Base-by-base conservation (phyloP, 2,797 vertebrate species). In the Sebastes cheni region DNA sequence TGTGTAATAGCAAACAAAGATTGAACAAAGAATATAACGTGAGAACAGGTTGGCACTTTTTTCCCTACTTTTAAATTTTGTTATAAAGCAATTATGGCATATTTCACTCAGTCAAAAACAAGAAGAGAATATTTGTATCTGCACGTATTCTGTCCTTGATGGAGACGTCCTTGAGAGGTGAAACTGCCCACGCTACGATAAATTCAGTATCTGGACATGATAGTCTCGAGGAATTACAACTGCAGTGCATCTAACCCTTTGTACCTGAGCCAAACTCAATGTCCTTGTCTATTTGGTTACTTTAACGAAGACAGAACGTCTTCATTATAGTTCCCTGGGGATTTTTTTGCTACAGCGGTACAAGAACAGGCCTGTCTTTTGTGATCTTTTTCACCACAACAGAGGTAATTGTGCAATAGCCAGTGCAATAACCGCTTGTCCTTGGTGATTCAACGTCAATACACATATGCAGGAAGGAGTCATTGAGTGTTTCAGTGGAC, bases 391-490 rank as follows among this genome's bases (percentile, higher is more conserved):
- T 11, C 25, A 27, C 29, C n/a, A 50, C 39, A 72, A 27, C 39
- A 61, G 39, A 58, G 4, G 12, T 29, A 50, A 16, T 75, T 81
- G 66, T 55, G 61, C 52, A 85, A 85, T 11, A 50, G 12, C 3
- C 8, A 22, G 60, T 30, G 75, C 67, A 84, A 80, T 62, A 73
- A 80, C 67, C 27, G 5, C 36, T 16, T 36, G 39, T 36, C 32
- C 16, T 72, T 23, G 32, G 2, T 23, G 23, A 22, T 71, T 71
- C n/a, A 77, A 1, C n/a, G 72, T 65, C 5, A 69, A 23, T 50
- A 61, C 5, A 61, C 56, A 10, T 61, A 54, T 25, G 59, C n/a
- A 22, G 4, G 11, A 5, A 55, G 6, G 16, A 34, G 30, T 32
- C 6, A 22, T 1, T 0, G 5, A 32, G 16, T 29, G 27, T 23